A percentile compares a stretch with the other conserved stretches of the same genome.
Evolutionary conservation across 2,113 vertebrate species (phyloP).

Genomic region (Pachypanchax playfairii): DNA sequence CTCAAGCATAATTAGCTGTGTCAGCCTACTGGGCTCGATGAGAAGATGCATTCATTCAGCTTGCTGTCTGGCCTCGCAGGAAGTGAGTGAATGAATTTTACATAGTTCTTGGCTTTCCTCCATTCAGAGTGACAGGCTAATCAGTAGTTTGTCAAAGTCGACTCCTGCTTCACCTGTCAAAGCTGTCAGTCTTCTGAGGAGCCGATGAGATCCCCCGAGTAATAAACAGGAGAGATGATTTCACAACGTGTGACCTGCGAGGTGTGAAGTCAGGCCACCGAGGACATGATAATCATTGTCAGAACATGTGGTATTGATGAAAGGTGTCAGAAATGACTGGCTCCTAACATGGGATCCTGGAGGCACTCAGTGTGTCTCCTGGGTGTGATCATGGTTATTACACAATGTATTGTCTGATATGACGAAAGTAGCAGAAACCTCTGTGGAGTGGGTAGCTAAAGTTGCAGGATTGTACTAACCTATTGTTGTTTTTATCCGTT

Average conservation of each 20-base stretch:
- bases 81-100: constrained; percentile 60
- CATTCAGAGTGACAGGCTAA: constrained; percentile 74
- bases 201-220: constrained; percentile 66
- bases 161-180: constrained; percentile 70
- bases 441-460: constrained; percentile 1
- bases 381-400: constrained; percentile 62
- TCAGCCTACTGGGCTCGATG: constrained; percentile 31
- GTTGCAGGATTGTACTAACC: neutral
- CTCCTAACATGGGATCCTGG: constrained; percentile 66
- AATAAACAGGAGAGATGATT: constrained; percentile 60
- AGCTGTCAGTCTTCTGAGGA: constrained; percentile 68
- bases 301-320: constrained; percentile 75
- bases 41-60: constrained; percentile 25
- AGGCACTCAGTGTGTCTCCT: constrained; percentile 57
- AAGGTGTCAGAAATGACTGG: constrained; percentile 66
- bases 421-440: constrained; percentile 8
- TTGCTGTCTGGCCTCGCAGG: constrained; percentile 31
- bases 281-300: constrained; percentile 78
- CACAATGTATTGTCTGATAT: constrained; percentile 36
- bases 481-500: constrained; percentile 17
- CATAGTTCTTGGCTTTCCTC: constrained; percentile 45
- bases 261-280: constrained; percentile 59
- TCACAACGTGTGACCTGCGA: constrained; percentile 62
- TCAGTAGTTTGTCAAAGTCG: constrained; percentile 69
- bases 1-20: constrained; percentile 42